Percentiles rank a stretch among this genome's conserved stretches.
Evolutionary conservation across 2,797 vertebrate species (phyloP).

Genomic region (Falco cherrug): DNA sequence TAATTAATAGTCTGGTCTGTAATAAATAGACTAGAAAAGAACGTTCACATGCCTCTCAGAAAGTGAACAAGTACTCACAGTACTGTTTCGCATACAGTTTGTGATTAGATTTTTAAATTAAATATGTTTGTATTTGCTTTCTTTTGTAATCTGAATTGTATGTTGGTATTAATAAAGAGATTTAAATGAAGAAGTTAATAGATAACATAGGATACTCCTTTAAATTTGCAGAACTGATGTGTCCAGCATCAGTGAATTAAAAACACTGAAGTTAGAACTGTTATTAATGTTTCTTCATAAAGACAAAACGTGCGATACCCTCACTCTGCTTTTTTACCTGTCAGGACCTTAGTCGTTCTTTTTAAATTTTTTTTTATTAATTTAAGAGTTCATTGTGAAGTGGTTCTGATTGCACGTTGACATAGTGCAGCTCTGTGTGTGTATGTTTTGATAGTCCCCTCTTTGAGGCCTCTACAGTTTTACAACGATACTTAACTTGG

Average conservation of each 20-base stretch:
- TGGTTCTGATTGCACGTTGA: neutral
- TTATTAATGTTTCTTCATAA: neutral
- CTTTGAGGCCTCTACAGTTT: neutral
- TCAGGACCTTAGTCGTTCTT: neutral
- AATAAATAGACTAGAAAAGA: neutral
- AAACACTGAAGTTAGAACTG: neutral
- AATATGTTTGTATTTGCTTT: neutral
- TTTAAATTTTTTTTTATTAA: neutral
- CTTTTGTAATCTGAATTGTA: neutral
- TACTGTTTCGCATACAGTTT: neutral
- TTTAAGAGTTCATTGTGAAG: neutral
- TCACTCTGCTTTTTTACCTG: neutral
- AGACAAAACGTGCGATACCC: neutral
- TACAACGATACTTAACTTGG: neutral
- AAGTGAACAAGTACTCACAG: neutral
- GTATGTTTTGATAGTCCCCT: neutral
- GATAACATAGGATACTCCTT: neutral
- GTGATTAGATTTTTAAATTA: neutral
- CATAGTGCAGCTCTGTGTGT: neutral
- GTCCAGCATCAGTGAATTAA: neutral
- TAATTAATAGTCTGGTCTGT: slow-evolving; percentile 1
- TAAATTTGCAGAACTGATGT: neutral
- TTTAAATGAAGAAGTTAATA: neutral
- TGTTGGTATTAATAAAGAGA: neutral
- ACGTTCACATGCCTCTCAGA: neutral